These are phyloP conservation scores for Bettongia penicillata DNA, from an alignment of 2,113 vertebrate genomes.

Conservation along the genomic window DNA sequence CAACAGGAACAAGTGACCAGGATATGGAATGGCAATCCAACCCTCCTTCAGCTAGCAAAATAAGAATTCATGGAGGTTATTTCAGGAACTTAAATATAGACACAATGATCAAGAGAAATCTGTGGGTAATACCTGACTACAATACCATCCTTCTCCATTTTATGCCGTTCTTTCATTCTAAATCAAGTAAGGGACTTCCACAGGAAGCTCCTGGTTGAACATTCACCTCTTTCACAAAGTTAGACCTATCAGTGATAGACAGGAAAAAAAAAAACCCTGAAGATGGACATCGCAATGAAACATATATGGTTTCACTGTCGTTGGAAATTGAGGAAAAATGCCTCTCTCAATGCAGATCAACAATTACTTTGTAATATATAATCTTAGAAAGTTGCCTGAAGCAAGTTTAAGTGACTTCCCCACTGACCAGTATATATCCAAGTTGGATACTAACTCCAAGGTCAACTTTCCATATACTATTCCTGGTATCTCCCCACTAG, in stretches of 20 bases:
- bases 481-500: background rate
- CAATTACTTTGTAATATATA: no score
- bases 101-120: background rate
- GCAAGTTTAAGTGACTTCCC: no score
- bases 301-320: no score
- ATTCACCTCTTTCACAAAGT: background rate
- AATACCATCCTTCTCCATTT: background rate
- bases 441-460: no score
- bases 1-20: background rate
- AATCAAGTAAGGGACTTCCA: background rate
- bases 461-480: no score
- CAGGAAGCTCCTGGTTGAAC: background rate
- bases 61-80: background rate
- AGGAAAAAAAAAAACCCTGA: background rate
- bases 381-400: no score
- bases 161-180: slow-evolving; percentile 11
- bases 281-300: no score
- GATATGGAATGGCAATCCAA: background rate
- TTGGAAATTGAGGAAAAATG: no score
- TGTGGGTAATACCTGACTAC: background rate
- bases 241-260: background rate
- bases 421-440: no score
- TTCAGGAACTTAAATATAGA: background rate
- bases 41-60: background rate
- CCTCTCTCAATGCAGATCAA: no score